Evolutionary conservation across 2,888 invertebrate species (phyloP), one percentile per base, ranked within the genome.

Genomic region (Mythimna impura): DNA sequence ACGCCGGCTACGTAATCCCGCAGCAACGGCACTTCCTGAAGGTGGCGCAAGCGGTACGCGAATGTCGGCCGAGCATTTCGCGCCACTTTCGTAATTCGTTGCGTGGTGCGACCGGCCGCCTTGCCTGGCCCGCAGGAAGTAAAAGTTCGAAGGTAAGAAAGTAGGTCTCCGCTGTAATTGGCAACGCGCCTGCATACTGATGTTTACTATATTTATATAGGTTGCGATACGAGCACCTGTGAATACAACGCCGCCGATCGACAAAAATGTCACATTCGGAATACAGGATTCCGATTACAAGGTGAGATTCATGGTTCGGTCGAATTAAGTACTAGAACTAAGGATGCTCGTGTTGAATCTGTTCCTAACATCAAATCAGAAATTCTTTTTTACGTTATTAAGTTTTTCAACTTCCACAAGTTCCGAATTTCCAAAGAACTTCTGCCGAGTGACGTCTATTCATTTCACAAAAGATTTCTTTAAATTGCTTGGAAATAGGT

Each of bases 91-190:
- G 96, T 95, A 95, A 96, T 94, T 92, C 92, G 93, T 95, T 95
- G 95, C 95, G 95, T 95, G 94, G 96, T 91, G 93, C 95, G 94
- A 93, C 93, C 94, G 94, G 93, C 94, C 92, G 94, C 92, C 93
- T 91, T 89, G 94, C 93, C 93, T 90, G 94, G 94, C 94, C 95
- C 95, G 95, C 95, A 96, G 96, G 96, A 96, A 96, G 96, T 96
- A 96, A 96, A 96, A 96, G 96, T 96, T 96, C 96, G 95, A 95
- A 96, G 96, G 95, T 96, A 96, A 95, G 96, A 96, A 96, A 96
- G 96, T 96, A 95, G 96, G 96, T 96, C 96, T 95, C 94, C 91
- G 87, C 93, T 95, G 94, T 94, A 95, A 95, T 95, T 95, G 95
- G 95, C 95, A 94, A 91, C 92, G 91, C 89, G 95, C 94, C 94